A percentile compares a stretch with the other conserved stretches of the same genome.
Evolutionary conservation across 2,113 vertebrate genomes (phyloP).

Genomic region (Plectropomus leopardus): DNA sequence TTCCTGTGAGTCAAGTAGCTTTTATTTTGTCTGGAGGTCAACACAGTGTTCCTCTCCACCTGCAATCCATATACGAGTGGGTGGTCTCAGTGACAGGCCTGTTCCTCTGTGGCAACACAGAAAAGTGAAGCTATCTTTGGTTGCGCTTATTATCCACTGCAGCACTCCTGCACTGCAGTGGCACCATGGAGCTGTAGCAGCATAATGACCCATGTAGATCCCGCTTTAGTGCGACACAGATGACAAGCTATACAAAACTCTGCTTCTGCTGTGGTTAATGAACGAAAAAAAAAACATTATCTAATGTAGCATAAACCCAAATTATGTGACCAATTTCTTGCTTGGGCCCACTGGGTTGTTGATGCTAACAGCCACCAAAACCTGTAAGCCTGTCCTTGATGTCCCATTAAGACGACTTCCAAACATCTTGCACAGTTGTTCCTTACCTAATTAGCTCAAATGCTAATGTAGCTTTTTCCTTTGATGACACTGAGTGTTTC

Average conservation of each 20-base stretch:
- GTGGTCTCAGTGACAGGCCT: conserved; percentile 9
- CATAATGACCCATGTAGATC: conserved; percentile 31
- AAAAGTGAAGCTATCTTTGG: conserved; percentile 14
- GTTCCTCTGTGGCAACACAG: conserved; percentile 9
- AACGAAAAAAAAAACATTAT: background rate
- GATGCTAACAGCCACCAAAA: background rate
- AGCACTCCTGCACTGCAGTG: conserved; percentile 27
- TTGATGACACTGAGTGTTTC: background rate
- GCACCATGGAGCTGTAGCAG: background rate
- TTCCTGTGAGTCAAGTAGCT: conserved; percentile 10
- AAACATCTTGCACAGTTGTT: background rate
- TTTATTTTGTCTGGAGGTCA: conserved; percentile 3
- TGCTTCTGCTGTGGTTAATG: conserved; percentile 4
- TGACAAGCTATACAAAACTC: conserved; percentile 4
- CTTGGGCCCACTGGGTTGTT: background rate
- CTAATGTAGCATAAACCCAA: background rate
- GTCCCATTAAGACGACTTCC: background rate
- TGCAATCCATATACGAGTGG: conserved; percentile 10
- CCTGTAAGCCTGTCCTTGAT: background rate
- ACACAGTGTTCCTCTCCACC: background rate
- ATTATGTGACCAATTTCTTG: conserved; percentile 20
- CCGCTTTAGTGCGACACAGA: conserved; percentile 15
- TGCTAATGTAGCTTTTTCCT: background rate
- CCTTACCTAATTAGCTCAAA: conserved; percentile 20
- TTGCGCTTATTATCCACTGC: conserved; percentile 28